A percentile compares a stretch with the other conserved stretches of the same genome.
Evolutionary conservation across 2,888 invertebrate genomes (phyloP).

Genomic region (Galerucella pusilla): DNA sequence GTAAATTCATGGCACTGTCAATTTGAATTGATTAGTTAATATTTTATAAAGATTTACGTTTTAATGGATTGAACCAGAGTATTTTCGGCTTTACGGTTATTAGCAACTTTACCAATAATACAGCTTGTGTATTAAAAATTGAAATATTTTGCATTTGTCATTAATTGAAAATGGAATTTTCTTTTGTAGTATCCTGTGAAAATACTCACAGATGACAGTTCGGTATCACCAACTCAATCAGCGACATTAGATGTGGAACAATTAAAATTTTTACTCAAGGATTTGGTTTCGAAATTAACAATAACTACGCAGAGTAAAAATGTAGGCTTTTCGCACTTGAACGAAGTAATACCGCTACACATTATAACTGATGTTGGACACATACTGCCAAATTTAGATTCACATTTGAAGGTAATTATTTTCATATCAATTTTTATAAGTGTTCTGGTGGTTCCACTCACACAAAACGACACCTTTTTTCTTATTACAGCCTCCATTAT

Average conservation of each 20-base stretch:
- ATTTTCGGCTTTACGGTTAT: too few relatives aligned
- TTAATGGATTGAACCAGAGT: too few relatives aligned
- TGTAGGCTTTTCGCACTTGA: constrained; percentile 56
- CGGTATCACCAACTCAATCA: constrained; percentile 43
- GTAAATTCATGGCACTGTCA: too few relatives aligned
- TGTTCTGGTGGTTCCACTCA: too few relatives aligned
- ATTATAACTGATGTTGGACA: constrained; percentile 61
- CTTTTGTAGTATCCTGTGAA: constrained; percentile 65
- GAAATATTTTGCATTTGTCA: too few relatives aligned
- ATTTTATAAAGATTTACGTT: too few relatives aligned
- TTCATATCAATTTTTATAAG: not conserved
- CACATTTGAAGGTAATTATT: constrained; percentile 39
- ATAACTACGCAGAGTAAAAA: constrained; percentile 59
- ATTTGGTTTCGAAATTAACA: constrained; percentile 70
- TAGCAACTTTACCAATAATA: too few relatives aligned
- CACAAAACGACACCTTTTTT: too few relatives aligned
- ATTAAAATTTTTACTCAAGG: constrained; percentile 69
- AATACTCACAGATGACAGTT: constrained; percentile 37
- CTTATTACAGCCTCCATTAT: too few relatives aligned
- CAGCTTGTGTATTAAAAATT: too few relatives aligned
- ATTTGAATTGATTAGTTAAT: too few relatives aligned
- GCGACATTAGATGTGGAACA: constrained; percentile 53
- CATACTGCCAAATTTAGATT: constrained; percentile 66
- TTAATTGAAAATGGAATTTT: not conserved
- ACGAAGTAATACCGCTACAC: constrained; percentile 56